Evolutionary conservation across 2,797 vertebrate genomes (phyloP).

Genomic region (Orientallactaga sibirica): DNA sequence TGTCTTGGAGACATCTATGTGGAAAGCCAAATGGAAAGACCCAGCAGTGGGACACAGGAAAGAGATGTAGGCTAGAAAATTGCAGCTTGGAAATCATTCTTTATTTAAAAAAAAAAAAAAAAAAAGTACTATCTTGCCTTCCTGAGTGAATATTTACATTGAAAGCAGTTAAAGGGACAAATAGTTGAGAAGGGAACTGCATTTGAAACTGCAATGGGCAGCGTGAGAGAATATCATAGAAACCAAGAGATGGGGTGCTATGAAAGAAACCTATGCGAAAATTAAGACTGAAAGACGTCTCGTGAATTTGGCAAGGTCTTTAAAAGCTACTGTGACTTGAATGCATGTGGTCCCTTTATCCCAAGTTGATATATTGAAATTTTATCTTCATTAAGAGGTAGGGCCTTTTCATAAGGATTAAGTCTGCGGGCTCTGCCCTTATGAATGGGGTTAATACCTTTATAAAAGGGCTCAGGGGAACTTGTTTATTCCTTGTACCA

Average conservation of each 20-base stretch:
- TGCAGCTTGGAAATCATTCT: neutral
- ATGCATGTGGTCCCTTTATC: neutral
- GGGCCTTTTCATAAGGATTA: neutral
- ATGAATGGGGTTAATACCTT: neutral
- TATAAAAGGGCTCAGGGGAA: neutral
- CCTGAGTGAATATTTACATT: neutral
- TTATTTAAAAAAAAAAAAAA: neutral
- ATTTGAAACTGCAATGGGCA: neutral
- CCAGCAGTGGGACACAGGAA: neutral
- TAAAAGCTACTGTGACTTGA: neutral
- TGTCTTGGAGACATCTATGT: neutral
- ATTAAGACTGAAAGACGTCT: neutral
- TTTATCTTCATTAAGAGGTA: neutral
- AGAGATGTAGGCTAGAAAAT: neutral
- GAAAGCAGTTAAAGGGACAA: slow-evolving; percentile 10
- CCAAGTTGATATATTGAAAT: no score
- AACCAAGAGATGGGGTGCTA: neutral
- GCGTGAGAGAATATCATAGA: neutral
- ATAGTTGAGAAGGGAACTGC: neutral
- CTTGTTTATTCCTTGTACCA: neutral
- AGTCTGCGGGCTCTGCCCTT: neutral
- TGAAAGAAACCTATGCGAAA: slow-evolving; percentile 27
- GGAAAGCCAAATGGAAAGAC: neutral
- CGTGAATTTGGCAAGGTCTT: slow-evolving; percentile 29
- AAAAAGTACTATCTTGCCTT: no score